Evolutionary conservation across 2,113 vertebrate species (phyloP).

Genomic region (Xyrauchen texanus): DNA sequence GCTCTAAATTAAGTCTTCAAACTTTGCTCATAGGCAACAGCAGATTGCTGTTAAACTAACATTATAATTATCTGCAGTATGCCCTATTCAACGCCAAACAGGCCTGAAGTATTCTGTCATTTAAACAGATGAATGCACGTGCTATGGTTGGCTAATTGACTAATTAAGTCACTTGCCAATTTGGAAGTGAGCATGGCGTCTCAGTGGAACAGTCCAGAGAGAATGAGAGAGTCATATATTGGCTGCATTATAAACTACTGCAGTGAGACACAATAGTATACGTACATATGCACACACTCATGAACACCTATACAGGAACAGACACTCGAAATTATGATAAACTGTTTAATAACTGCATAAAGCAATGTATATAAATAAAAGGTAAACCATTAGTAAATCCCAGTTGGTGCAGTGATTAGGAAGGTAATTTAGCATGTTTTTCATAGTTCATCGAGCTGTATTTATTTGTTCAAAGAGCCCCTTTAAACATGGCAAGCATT

Average conservation of each 20-base stretch:
- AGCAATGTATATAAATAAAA: no score
- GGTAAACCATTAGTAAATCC: no score
- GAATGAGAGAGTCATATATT: slow-evolving; percentile 32
- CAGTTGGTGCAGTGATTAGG: no score
- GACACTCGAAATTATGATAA: no score
- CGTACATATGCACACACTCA: not conserved
- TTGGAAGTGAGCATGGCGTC: slow-evolving; percentile 44
- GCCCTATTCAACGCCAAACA: slow-evolving; percentile 45
- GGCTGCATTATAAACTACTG: slow-evolving; percentile 26
- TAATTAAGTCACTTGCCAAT: slow-evolving; percentile 58
- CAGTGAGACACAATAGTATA: slow-evolving; percentile 17
- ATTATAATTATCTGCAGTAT: slow-evolving; percentile 54
- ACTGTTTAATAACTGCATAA: no score
- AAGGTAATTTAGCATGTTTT: no score
- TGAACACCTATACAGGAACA: no score
- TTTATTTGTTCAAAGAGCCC: no score
- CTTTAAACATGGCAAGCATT: no score
- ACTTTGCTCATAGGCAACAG: not conserved
- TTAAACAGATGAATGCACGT: slow-evolving; percentile 51
- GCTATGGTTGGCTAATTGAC: slow-evolving; percentile 57
- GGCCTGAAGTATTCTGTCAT: slow-evolving; percentile 50
- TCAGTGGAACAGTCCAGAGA: slow-evolving; percentile 37
- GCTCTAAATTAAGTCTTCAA: slow-evolving; percentile 20
- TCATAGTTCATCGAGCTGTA: no score
- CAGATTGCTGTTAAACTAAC: slow-evolving; percentile 35